These are phyloP conservation scores for Ptychodera flava DNA, from an alignment of 35 echinoderm and acorn worm genomes.

Conservation along the genomic window DNA sequence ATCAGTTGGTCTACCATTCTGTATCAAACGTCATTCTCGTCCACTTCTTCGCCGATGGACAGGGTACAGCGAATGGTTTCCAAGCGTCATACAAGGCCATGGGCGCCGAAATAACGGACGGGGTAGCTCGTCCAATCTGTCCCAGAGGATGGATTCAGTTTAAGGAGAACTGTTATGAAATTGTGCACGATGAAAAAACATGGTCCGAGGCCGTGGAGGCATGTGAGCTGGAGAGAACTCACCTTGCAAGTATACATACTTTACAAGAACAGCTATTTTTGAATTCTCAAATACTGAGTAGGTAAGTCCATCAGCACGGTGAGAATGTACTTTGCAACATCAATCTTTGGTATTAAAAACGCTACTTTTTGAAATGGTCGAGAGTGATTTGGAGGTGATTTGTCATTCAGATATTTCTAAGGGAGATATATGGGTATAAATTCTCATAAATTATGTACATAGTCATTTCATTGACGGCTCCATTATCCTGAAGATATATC, in stretches of 20 bases:
- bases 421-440: no score
- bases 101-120: background rate
- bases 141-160: background rate
- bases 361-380: no score
- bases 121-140: background rate
- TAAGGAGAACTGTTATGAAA: background rate
- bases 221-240: background rate
- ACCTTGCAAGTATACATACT: background rate
- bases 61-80: background rate
- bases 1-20: background rate
- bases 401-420: no score
- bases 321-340: no score
- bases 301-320: no score
- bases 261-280: background rate
- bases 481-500: no score
- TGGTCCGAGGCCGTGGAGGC: background rate
- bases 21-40: background rate
- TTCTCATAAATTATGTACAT: no score
- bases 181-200: background rate
- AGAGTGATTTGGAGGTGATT: no score
- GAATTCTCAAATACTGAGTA: background rate
- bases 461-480: no score
- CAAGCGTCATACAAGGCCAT: background rate
- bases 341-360: no score
- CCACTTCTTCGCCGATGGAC: background rate